Percentiles rank a stretch among this genome's conserved stretches.
These are phyloP conservation scores for Eristalinus aeneus DNA, from an alignment of 2,888 invertebrate species.

Conservation along the genomic window DNA sequence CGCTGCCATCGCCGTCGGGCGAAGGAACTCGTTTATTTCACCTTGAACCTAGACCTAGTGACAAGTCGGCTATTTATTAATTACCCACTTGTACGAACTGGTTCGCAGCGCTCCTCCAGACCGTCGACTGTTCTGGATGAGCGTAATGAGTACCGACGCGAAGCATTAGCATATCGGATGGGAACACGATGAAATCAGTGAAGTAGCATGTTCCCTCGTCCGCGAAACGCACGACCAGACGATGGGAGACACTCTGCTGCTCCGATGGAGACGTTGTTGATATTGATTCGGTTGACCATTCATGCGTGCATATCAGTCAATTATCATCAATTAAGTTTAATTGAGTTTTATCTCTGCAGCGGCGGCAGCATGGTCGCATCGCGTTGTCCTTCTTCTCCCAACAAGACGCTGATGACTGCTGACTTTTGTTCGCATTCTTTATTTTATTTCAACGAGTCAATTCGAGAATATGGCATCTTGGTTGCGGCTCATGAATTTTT, in stretches of 20 bases:
- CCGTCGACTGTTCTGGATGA: constrained; percentile 1
- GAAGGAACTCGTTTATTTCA: constrained; percentile 34
- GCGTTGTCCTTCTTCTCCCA: constrained; percentile 5
- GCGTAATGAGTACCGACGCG: constrained; percentile 18
- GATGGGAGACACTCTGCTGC: constrained; percentile 1
- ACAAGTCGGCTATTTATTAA: constrained; percentile 43
- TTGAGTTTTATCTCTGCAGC: constrained; percentile 52
- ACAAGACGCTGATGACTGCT: constrained; percentile 38
- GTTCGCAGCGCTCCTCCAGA: background rate
- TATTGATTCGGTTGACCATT: constrained; percentile 63
- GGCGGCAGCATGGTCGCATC: constrained; percentile 6
- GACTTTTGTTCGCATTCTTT: constrained; percentile 41
- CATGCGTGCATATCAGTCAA: constrained; percentile 67
- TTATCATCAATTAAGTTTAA: constrained; percentile 70
- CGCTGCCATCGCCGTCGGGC: background rate
- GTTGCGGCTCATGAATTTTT: constrained; percentile 15
- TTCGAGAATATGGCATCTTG: constrained; percentile 39
- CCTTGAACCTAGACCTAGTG: constrained; percentile 61
- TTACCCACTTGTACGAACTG: constrained; percentile 26
- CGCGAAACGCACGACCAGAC: background rate
- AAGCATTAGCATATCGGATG: constrained; percentile 27
- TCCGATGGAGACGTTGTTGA: constrained; percentile 39
- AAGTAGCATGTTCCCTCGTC: constrained; percentile 3
- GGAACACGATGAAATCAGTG: background rate
- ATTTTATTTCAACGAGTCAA: constrained; percentile 14